A percentile compares a stretch with the other conserved stretches of the same genome.
Evolutionary conservation across 2,888 invertebrate species (phyloP).

Genomic region (Cynaeus angustus): DNA sequence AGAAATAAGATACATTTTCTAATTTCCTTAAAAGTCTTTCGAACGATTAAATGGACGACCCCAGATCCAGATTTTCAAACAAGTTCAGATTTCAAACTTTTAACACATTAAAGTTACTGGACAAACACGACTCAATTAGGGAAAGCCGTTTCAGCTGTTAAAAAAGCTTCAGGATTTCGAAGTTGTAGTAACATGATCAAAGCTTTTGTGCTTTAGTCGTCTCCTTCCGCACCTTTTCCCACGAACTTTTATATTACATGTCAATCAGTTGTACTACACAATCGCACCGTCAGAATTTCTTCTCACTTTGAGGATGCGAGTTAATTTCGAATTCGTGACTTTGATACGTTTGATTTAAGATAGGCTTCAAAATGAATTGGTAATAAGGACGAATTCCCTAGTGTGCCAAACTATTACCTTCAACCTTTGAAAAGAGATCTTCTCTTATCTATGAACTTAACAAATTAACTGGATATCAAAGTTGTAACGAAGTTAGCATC

Average conservation of each 20-base stretch:
- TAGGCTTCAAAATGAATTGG: constrained; percentile 26
- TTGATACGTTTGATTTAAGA: constrained; percentile 33
- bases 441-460: constrained; percentile 39
- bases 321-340: constrained; percentile 31
- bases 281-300: constrained; percentile 5
- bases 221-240: constrained; percentile 10
- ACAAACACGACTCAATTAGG: constrained; percentile 33
- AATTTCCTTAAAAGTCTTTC: no score
- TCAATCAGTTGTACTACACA: constrained; percentile 32
- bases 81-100: constrained; percentile 16
- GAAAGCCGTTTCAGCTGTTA: constrained; percentile 15
- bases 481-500: constrained; percentile 29
- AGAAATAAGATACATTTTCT: no score
- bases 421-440: constrained; percentile 34
- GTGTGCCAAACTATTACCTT: constrained; percentile 32
- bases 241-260: constrained; percentile 39
- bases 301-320: constrained; percentile 2
- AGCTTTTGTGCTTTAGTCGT: constrained; percentile 31
- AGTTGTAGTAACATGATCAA: constrained; percentile 37
- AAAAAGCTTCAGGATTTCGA: constrained; percentile 27
- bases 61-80: not conserved
- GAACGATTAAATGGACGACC: no score
- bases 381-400: constrained; percentile 35
- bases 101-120: not conserved
- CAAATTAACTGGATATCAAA: constrained; percentile 41